Base-by-base conservation (phyloP, 2,113 vertebrate species). In the Siniperca knerii region DNA sequence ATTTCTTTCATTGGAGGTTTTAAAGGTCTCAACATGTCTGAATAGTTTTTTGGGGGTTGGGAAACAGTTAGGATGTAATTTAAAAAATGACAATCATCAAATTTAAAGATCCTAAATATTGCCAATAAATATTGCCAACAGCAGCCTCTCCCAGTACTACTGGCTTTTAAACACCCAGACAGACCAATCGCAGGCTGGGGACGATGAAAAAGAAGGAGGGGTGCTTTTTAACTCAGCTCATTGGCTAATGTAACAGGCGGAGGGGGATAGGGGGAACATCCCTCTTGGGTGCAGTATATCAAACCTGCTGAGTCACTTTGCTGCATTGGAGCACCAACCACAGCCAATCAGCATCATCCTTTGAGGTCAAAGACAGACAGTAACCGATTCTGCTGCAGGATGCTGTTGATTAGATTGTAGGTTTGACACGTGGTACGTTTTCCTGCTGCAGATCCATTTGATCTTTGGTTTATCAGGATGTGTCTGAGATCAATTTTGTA, bases 231-330 rank as follows among this genome's bases (percentile, higher is more conserved):
- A 13, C 76, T 37, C 57, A 8, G 33, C 85, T 84, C 73, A 90
- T 79, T 87, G 83, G 83, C 33, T 80, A 25, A 70, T 77, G 71
- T 15, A 48, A 48, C 10, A 58, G 70, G 68, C 8, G 13, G 21
- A 1, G 69, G n/a, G 29, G 52, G 16, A 1, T 4, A 2, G 18
- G 58, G 62, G 46, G 15, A 35, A 11, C 46, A n/a, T 85, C 69
- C 57, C 64, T 82, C 65, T 69, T 57, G 52, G 69, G 60, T 81
- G 52, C 21, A 69, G 42, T 48, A 81, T 4, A 0, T 72, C 15
- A 89, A 72, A 81, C 67, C 82, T 89, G 90, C 93, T 91, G 91
- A 90, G 87, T 92, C 93, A 92, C 86, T 90, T 77, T 89, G 77
- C 90, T 89, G 92, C 91, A 93, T 85, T 80, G 83, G 83, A 75